These are phyloP conservation scores for Drosophila trichaetosa DNA, from an alignment of 2,888 invertebrate genomes.

Conservation along the genomic window DNA sequence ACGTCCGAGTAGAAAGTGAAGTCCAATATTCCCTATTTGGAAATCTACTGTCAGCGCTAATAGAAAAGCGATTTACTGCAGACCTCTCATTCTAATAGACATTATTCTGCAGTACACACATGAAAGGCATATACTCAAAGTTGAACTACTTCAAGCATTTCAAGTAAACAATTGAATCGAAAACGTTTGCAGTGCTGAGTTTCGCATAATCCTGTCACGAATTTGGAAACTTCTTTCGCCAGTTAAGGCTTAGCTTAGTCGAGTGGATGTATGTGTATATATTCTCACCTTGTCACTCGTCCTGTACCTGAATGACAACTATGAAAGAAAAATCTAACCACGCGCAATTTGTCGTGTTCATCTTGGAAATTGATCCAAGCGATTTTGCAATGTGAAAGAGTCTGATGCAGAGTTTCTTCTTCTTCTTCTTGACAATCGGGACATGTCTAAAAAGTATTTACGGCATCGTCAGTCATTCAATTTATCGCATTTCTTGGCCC, in stretches of 20 bases:
- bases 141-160: conserved; percentile 1
- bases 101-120: background rate
- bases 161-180: conserved; percentile 13
- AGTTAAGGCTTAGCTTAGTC: conserved; percentile 28
- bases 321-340: conserved; percentile 74
- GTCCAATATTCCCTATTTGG: background rate
- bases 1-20: background rate
- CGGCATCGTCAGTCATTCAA: conserved; percentile 81
- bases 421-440: conserved; percentile 29
- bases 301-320: conserved; percentile 35
- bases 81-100: background rate
- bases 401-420: conserved; percentile 37
- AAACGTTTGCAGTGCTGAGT: conserved; percentile 24
- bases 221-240: conserved; percentile 29
- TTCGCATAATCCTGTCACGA: conserved; percentile 48
- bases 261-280: background rate
- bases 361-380: conserved; percentile 77
- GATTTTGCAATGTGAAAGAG: conserved; percentile 63
- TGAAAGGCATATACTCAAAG: background rate
- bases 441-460: conserved; percentile 80
- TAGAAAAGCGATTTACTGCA: background rate
- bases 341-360: conserved; percentile 77
- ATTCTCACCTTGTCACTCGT: conserved; percentile 68
- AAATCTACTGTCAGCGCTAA: background rate
- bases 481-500: conserved; percentile 80